Base-by-base conservation (phyloP, 2,888 invertebrate species). In the Ectemnius cavifrons region DNA sequence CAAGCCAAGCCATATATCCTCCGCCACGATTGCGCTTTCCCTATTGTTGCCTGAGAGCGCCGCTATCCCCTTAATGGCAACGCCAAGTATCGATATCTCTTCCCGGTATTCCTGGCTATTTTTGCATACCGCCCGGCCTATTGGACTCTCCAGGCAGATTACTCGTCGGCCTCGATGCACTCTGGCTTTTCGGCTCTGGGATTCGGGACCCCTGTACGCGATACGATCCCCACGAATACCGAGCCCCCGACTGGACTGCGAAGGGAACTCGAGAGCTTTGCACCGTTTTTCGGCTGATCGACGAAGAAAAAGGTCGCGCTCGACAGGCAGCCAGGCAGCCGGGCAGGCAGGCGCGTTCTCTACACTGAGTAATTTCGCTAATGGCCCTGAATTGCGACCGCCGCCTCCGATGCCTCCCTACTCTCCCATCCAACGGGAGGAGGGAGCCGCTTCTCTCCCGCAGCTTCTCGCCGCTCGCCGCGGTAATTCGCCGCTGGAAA, bases 351-450 rank as follows among this genome's bases (percentile, higher is more conserved):
- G 69, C 79, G 85, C 81, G 82, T 75, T 82, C 37, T 37, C 79
- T 82, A 75, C 76, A 81, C 79, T 67, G 84, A 87, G 88, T 86
- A 90, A 90, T 89, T 90, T 89, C 84, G 88, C 89, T 90, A 90
- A 90, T 90, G 90, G 89, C 80, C 80, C 77, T 74, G 84, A 82
- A 82, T 83, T 81, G 81, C 82, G 84, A 77, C 77, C 37, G 80
- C 67, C 80, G 73, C 62, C 71, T 62, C 60, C 57, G 59, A 57
- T 45, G 28, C 46, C 57, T 28, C 59, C 63, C 47, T 28, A 62
- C 70, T 68, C 64, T 62, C 57, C 60, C 52, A 16, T n/a, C 52
- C n/a, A 14, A 52, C n/a, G 52, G n/a, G n/a, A 52, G 37, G 37
- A 37, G 37, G 37, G 37, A 37, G 37, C 23, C 11, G 37, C 37